Percentiles rank a stretch among this genome's conserved stretches.
Conservation (phyloP, 2,888 invertebrate genomes). For the Suillia variegata region DNA sequence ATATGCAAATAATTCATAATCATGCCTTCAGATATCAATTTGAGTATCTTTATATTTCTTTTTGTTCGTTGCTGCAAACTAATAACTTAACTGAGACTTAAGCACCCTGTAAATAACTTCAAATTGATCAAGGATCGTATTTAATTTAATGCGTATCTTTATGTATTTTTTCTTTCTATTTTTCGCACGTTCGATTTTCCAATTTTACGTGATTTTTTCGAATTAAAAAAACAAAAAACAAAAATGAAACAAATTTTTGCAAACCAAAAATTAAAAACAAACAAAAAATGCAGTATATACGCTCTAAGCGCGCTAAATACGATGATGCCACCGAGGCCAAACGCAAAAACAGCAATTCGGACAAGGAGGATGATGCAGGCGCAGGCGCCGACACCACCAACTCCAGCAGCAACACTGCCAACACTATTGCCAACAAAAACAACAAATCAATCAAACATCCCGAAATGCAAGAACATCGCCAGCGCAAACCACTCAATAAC, state of each 20-base stretch:
- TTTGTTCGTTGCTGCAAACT: constrained; percentile 2
- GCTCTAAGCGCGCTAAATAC: constrained; percentile 37
- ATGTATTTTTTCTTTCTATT: constrained; percentile 40
- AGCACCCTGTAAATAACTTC: neutral
- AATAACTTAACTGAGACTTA: constrained; percentile 7
- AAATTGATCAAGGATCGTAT: constrained; percentile 22
- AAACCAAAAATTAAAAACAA: neutral
- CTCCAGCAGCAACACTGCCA: constrained; percentile 17
- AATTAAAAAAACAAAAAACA: constrained; percentile 16
- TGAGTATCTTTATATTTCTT: neutral
- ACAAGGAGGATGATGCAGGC: constrained; percentile 38
- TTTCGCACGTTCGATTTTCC: constrained; percentile 21
- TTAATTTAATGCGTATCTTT: constrained; percentile 36
- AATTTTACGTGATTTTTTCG: neutral
- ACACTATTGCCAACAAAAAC: too few relatives aligned
- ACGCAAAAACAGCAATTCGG: constrained; percentile 57
- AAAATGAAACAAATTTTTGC: constrained; percentile 1
- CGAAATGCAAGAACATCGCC: constrained; percentile 58
- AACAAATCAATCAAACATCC: constrained; percentile 34
- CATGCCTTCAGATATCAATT: too few relatives aligned
- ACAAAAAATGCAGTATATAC: constrained; percentile 33
- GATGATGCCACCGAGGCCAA: constrained; percentile 50
- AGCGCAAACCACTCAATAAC: constrained; percentile 50
- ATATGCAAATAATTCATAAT: neutral
- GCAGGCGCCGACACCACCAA: constrained; percentile 17